phyloP scores from a whole-genome alignment of 2,113 vertebrate species.

The Vimba vimba region DNA sequence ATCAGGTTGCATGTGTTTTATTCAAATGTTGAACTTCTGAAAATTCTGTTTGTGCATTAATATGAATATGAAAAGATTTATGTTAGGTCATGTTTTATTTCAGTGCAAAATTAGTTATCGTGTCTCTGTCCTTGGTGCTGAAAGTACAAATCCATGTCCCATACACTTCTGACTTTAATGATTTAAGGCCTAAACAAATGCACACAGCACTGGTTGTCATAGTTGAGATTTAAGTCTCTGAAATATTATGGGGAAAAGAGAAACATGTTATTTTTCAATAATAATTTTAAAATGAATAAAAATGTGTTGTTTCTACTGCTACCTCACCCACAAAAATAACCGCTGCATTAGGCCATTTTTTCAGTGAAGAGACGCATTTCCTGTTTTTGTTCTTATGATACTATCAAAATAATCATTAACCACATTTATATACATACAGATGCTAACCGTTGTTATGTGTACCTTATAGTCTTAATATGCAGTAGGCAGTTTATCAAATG shows the following conservation, averaged over 20 bases:
- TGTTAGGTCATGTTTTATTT: not conserved
- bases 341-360: not conserved
- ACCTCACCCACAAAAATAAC: not conserved
- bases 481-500: not conserved
- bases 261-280: not conserved
- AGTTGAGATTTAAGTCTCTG: not conserved
- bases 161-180: not conserved
- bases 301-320: not conserved
- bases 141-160: not conserved
- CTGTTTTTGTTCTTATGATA: not conserved
- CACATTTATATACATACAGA: not conserved
- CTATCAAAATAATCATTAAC: not conserved
- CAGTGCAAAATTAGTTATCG: not conserved
- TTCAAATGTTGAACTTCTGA: not conserved
- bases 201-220: not conserved
- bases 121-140: slow-evolving; percentile 25
- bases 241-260: not conserved
- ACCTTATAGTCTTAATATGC: not conserved
- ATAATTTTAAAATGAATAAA: not conserved
- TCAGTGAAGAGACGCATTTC: not conserved
- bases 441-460: not conserved
- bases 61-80: not conserved
- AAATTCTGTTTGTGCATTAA: not conserved
- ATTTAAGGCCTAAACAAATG: not conserved
- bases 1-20: not conserved